These are phyloP conservation scores for Oreohelix idahoensis DNA, from an alignment of 1,140 invertebrate species.

Conservation along the genomic window DNA sequence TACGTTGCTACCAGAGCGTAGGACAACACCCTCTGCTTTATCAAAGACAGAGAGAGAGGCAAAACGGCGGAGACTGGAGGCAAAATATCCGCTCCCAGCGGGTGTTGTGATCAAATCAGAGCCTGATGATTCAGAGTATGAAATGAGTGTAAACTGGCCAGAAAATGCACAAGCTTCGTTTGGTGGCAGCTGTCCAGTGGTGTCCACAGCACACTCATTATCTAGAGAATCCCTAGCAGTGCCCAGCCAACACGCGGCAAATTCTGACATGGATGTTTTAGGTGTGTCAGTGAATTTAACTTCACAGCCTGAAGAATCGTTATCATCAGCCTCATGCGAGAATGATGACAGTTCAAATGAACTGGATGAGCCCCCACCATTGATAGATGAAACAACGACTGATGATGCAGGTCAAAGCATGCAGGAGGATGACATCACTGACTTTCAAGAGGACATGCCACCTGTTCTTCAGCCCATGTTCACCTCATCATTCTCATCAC, in stretches of 20 bases:
- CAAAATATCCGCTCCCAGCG: slow-evolving; percentile 38
- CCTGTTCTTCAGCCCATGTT: slow-evolving; percentile 34
- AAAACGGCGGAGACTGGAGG: slow-evolving; percentile 32
- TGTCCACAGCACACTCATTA: neutral
- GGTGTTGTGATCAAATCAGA: slow-evolving; percentile 45
- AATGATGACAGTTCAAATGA: slow-evolving; percentile 13
- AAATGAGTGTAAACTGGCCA: neutral
- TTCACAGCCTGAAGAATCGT: neutral
- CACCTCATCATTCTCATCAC: neutral
- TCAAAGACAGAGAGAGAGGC: neutral
- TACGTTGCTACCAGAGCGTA: neutral
- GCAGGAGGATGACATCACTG: neutral
- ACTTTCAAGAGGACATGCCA: neutral
- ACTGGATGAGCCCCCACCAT: slow-evolving; percentile 20
- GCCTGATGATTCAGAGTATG: slow-evolving; percentile 26
- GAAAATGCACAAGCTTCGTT: neutral
- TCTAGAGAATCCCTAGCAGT: neutral
- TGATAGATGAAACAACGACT: neutral
- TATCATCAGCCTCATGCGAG: neutral
- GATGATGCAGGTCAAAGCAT: too few species aligned
- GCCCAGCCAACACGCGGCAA: neutral
- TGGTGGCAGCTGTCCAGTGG: neutral
- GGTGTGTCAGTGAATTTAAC: neutral
- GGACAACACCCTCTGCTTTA: neutral
- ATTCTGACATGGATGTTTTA: neutral